Evolutionary conservation across 2,888 invertebrate genomes (phyloP).

Genomic region (Meliscaeva auricollis): DNA sequence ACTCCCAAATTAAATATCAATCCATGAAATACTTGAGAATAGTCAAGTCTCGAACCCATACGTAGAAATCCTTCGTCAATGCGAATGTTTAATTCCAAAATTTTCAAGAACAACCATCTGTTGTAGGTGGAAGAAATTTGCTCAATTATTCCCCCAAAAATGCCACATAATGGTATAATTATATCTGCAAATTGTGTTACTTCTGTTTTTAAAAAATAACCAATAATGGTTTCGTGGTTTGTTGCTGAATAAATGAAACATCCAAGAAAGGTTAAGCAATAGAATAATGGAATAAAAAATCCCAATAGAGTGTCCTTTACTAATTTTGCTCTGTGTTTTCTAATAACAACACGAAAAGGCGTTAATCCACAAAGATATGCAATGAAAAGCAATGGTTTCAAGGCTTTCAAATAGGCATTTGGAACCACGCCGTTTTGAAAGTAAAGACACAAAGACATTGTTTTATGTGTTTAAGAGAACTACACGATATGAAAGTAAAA

Average conservation of each 20-base stretch:
- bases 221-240: slow-evolving; percentile 62
- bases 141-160: neutral
- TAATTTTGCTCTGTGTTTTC: neutral
- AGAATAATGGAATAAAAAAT: neutral
- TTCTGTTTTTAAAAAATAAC: slow-evolving; percentile 62
- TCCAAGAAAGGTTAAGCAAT: neutral
- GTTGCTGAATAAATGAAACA: slow-evolving; percentile 53
- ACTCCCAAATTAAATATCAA: slow-evolving; percentile 1
- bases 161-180: slow-evolving; percentile 33
- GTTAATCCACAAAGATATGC: slow-evolving; percentile 7
- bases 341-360: slow-evolving; percentile 15
- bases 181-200: slow-evolving; percentile 62
- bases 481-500: neutral
- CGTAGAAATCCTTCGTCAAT: neutral
- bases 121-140: neutral
- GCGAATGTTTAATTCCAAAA: neutral
- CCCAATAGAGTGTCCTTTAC: neutral
- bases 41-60: neutral
- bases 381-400: neutral
- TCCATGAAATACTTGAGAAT: neutral
- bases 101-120: neutral
- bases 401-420: neutral
- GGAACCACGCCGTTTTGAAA: neutral
- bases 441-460: slow-evolving; percentile 1
- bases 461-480: neutral